Base-by-base conservation (phyloP, 2,113 vertebrate genomes). In the Trinectes maculatus region DNA sequence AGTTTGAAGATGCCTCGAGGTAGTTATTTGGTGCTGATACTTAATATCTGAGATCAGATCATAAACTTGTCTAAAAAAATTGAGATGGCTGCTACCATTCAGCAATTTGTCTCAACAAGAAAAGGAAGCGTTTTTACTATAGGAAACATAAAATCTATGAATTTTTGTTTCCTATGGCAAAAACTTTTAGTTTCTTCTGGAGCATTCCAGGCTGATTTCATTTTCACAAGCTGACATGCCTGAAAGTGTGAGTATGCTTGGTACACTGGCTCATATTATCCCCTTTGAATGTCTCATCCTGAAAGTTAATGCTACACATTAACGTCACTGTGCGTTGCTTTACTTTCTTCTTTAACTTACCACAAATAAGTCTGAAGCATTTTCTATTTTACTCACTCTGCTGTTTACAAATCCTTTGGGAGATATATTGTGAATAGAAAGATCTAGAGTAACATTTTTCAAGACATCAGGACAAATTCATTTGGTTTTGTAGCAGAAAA, bases 51-150 rank as follows among this genome's bases (percentile, higher is more conserved):
- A 33, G 40, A 54, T 44, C 12, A 21, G 15, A 8, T 24, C 68
- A 43, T 69, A 56, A 54, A 60, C 16, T 53, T 71, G 59, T 70
- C 48, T 60, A 52, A 51, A 72, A 49, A 2, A 39, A 22, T 22
- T 6, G 10, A 34, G 33, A 49, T 39, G 10, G 37, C 53, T 48
- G 26, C 8, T 3, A 3, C 8, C 7, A 4, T 29, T 22, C 7
- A 6, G 33, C n/a, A 25, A 40, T 15, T 12, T 25, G 13, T 26
- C 34, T 47, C 16, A 15, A 26, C 21, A 15, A 29, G 29, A n/a
- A 24, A 19, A 28, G 10, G 26, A 26, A 58, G n/a, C 28, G 22
- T 36, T 52, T 25, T 40, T 33, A 37, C 22, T 3, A 19, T 9
- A 11, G 26, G 3, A 56, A 37, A 25, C 10, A 8, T 3, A n/a